These are phyloP conservation scores for Ganaspis sp. DNA, from an alignment of 1,140 invertebrate species.

Conservation along the genomic window DNA sequence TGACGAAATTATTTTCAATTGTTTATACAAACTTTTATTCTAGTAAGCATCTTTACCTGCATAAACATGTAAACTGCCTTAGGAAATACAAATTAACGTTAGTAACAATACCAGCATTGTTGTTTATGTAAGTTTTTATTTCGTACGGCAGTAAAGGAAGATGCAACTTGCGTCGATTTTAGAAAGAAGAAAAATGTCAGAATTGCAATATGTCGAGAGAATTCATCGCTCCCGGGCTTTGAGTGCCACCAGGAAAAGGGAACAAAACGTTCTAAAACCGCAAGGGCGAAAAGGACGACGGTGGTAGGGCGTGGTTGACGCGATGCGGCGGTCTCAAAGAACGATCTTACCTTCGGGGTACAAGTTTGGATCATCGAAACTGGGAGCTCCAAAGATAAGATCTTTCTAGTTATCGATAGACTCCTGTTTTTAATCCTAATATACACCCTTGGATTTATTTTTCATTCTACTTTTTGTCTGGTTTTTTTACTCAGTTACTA, in stretches of 20 bases:
- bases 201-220: slow-evolving; percentile 50
- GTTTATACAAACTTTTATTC: too few species aligned
- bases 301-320: slow-evolving; percentile 69
- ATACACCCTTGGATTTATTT: not conserved
- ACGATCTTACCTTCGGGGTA: slow-evolving; percentile 62
- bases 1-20: too few species aligned
- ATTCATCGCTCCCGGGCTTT: slow-evolving; percentile 68
- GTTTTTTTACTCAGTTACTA: not conserved
- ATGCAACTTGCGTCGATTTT: not conserved
- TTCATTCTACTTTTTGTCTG: not conserved
- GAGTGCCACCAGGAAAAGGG: slow-evolving; percentile 51
- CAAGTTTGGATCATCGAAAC: slow-evolving; percentile 61
- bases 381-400: slow-evolving; percentile 68
- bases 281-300: slow-evolving; percentile 63
- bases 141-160: too few species aligned
- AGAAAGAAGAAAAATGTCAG: slow-evolving; percentile 40
- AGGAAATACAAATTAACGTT: too few species aligned
- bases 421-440: slow-evolving; percentile 60
- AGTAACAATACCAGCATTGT: too few species aligned
- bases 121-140: too few species aligned
- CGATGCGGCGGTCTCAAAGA: slow-evolving; percentile 68
- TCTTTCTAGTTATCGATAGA: slow-evolving; percentile 69
- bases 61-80: too few species aligned
- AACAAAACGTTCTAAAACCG: slow-evolving; percentile 61
- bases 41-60: too few species aligned